Percentiles rank a stretch among this genome's conserved stretches.
Evolutionary conservation across 2,888 invertebrate species (phyloP).

Genomic region (Pasiphila rectangulata): DNA sequence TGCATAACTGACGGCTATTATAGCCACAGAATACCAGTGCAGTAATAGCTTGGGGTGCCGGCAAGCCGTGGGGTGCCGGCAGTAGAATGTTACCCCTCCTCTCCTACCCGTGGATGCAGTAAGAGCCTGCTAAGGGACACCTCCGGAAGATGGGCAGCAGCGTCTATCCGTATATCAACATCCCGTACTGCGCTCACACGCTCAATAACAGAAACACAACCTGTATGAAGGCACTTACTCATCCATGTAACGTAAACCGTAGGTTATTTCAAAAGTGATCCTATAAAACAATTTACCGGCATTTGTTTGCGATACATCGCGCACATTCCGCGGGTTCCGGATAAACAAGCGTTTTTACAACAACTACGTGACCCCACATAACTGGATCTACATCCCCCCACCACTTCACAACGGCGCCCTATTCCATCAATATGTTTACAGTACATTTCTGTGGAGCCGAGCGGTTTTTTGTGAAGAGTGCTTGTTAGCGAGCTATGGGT

Average conservation of each 20-base stretch:
- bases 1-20: no score
- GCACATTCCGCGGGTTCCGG: constrained; percentile 16
- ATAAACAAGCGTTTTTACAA: constrained; percentile 30
- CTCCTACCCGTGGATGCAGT: neutral
- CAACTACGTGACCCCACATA: constrained; percentile 33
- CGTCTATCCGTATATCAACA: no score
- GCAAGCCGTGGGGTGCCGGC: neutral
- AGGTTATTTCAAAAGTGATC: neutral
- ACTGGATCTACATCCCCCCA: constrained; percentile 28
- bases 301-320: constrained; percentile 18
- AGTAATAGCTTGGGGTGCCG: no score
- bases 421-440: neutral
- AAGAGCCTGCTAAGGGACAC: no score
- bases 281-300: constrained; percentile 15
- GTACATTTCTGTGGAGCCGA: constrained; percentile 6
- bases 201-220: neutral
- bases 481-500: neutral
- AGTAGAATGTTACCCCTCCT: neutral
- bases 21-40: no score
- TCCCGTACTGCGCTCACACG: no score
- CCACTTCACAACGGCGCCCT: constrained; percentile 2
- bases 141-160: no score
- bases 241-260: no score
- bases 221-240: no score
- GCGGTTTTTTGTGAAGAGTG: neutral